Evolutionary conservation across 1,140 invertebrate genomes (phyloP).

Genomic region (Cylas formicarius): DNA sequence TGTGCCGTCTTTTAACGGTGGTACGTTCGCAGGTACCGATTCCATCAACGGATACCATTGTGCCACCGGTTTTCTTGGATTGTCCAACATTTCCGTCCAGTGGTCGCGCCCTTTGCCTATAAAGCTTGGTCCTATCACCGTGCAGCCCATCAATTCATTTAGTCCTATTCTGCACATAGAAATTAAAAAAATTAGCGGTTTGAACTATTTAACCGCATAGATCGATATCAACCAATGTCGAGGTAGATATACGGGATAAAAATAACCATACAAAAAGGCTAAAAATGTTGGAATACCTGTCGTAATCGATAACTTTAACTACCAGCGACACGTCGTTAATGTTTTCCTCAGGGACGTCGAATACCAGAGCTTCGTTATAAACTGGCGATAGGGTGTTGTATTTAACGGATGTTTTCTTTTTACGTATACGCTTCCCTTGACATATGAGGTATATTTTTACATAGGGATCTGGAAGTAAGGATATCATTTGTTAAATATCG

Average conservation of each 20-base stretch:
- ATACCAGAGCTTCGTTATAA: constrained; percentile 73
- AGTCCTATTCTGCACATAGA: constrained; percentile 63
- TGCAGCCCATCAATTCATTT: constrained; percentile 80
- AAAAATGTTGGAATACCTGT: constrained; percentile 53
- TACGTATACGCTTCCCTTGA: constrained; percentile 71
- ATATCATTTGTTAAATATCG: constrained; percentile 3
- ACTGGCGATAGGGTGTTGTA: constrained; percentile 70
- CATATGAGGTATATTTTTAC: constrained; percentile 69
- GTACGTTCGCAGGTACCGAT: constrained; percentile 53
- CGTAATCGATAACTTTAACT: constrained; percentile 85
- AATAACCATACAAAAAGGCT: neutral
- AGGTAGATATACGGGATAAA: neutral
- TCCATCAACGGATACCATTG: constrained; percentile 79
- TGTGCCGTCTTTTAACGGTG: constrained; percentile 20
- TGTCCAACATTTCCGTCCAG: constrained; percentile 84
- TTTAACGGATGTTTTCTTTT: constrained; percentile 84
- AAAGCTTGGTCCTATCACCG: constrained; percentile 67
- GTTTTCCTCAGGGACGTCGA: constrained; percentile 64
- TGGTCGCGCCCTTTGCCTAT: constrained; percentile 78
- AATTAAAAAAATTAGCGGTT: constrained; percentile 10
- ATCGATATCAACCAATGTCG: neutral
- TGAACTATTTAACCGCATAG: neutral
- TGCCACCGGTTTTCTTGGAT: constrained; percentile 72
- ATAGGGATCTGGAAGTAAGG: constrained; percentile 61
- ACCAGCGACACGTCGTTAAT: constrained; percentile 77